phyloP scores from a whole-genome alignment of 2,113 vertebrate species.

The Platycercus adscitus region DNA sequence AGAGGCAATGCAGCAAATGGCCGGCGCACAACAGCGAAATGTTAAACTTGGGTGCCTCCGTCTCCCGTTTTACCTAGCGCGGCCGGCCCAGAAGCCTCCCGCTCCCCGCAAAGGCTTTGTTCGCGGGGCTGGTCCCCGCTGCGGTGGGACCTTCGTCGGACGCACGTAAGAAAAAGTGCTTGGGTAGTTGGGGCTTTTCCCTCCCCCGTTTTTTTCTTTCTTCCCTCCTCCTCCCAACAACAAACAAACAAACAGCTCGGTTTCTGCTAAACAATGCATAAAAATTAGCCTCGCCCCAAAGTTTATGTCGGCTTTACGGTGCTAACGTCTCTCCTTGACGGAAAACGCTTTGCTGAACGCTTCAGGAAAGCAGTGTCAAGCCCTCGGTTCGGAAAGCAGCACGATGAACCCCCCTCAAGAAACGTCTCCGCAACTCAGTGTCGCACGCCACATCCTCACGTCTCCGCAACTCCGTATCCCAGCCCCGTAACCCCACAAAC shows the following conservation, averaged over 20 bases:
- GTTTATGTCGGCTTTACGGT: not conserved
- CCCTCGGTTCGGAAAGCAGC: not conserved
- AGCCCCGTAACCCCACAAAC: not conserved
- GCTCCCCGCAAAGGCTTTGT: slow-evolving; percentile 43
- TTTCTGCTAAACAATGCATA: slow-evolving; percentile 8
- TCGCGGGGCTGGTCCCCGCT: not conserved
- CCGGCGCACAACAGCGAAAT: slow-evolving; percentile 36
- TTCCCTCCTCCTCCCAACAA: not conserved
- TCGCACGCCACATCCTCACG: not conserved
- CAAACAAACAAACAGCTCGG: not conserved
- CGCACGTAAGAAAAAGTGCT: not conserved
- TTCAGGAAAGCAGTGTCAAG: slow-evolving; percentile 26
- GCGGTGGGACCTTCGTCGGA: not conserved
- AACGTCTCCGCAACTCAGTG: not conserved
- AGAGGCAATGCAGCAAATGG: slow-evolving; percentile 72
- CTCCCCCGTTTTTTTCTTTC: too few species aligned
- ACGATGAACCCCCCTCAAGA: not conserved
- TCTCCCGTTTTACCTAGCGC: not conserved
- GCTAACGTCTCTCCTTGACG: not conserved
- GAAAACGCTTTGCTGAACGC: not conserved
- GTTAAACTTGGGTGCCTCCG: slow-evolving; percentile 19
- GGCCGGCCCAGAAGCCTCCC: not conserved
- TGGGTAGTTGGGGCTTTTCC: not conserved
- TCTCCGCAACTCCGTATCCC: not conserved
- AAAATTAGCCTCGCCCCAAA: slow-evolving; percentile 22